phyloP scores from a whole-genome alignment of 2,113 vertebrate species.

The Eclectus roratus region DNA sequence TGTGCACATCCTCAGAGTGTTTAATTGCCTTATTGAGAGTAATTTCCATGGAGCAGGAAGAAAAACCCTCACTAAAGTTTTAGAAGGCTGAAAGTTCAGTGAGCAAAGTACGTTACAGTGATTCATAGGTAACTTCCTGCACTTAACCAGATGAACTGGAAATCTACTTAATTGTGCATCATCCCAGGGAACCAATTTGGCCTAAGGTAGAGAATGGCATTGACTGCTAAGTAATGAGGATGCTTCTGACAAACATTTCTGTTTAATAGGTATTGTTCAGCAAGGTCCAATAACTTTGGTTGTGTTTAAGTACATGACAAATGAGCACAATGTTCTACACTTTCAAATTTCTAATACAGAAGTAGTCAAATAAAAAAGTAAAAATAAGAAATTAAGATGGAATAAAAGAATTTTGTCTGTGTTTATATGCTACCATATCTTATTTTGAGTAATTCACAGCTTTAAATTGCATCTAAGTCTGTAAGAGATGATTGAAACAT shows the following conservation, averaged over 20 bases:
- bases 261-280: background rate
- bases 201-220: background rate
- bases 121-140: background rate
- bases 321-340: background rate
- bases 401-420: background rate
- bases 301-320: background rate
- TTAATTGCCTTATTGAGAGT: background rate
- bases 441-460: background rate
- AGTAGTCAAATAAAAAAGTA: background rate
- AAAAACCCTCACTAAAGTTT: background rate
- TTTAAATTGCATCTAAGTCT: slow-evolving; percentile 24
- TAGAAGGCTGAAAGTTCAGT: background rate
- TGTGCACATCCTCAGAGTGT: background rate
- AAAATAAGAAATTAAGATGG: background rate
- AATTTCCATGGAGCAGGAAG: background rate
- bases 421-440: background rate
- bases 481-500: slow-evolving; percentile 20
- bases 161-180: background rate
- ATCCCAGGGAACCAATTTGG: background rate
- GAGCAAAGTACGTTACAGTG: background rate
- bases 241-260: background rate
- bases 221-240: background rate
- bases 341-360: background rate
- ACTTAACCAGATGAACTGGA: background rate
- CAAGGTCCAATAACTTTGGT: background rate